Evolutionary conservation across 2,113 vertebrate genomes (phyloP).

Genomic region (Megaceryle torquata): DNA sequence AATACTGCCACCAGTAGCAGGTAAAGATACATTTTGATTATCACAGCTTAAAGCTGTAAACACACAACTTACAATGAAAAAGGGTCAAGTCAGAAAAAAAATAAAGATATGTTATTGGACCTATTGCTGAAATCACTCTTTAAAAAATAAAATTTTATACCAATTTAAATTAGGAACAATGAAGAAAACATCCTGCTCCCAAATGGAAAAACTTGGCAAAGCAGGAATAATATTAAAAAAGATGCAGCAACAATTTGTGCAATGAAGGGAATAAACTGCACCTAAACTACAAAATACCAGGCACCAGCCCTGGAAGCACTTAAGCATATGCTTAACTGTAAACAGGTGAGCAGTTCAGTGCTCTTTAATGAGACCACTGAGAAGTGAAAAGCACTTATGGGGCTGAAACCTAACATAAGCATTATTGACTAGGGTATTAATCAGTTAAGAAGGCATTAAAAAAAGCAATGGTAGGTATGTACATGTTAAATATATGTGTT

Average conservation of each 20-base stretch:
- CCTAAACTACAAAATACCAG: background rate
- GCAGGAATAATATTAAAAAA: background rate
- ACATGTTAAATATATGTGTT: background rate
- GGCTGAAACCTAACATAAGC: background rate
- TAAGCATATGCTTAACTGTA: background rate
- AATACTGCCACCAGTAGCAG: background rate
- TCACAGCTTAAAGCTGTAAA: background rate
- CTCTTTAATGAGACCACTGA: background rate
- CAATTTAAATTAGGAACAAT: background rate
- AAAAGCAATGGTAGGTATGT: background rate
- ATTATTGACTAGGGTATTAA: background rate
- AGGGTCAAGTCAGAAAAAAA: background rate
- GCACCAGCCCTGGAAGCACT: background rate
- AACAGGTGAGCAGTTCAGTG: constrained; percentile 1
- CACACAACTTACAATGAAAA: background rate
- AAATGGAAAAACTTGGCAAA: constrained; percentile 6
- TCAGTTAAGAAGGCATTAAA: background rate
- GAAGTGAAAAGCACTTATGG: background rate
- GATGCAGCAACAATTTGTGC: background rate
- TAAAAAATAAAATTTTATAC: background rate
- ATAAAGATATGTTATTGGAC: background rate
- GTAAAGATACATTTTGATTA: background rate
- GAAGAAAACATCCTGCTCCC: background rate
- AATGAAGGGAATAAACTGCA: background rate
- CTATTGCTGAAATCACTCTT: background rate